These are phyloP conservation scores for Aphidius ervi DNA, from an alignment of 1,140 invertebrate genomes.

Conservation along the genomic window DNA sequence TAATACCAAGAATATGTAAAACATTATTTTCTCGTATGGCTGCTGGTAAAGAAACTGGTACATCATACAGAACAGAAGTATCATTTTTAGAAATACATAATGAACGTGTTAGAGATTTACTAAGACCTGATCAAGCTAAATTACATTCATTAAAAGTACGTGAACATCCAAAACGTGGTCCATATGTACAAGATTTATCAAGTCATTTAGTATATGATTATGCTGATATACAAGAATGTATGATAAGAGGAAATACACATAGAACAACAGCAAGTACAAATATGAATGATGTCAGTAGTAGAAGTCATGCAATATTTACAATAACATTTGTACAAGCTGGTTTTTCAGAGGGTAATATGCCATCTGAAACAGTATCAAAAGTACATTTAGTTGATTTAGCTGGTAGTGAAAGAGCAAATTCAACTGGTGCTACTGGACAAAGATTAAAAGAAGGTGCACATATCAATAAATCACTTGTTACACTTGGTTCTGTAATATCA, in stretches of 20 bases:
- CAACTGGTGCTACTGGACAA: conserved; percentile 81
- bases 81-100: conserved; percentile 92
- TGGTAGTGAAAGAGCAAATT: conserved; percentile 84
- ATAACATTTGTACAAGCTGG: conserved; percentile 86
- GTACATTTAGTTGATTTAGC: conserved; percentile 85
- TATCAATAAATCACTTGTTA: conserved; percentile 90
- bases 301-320: conserved; percentile 95
- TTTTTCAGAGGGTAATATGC: conserved; percentile 74
- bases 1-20: conserved; percentile 84
- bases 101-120: conserved; percentile 82
- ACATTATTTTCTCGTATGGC: conserved; percentile 71
- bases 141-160: conserved; percentile 77
- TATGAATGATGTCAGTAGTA: conserved; percentile 83
- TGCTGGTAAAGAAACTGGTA: conserved; percentile 73
- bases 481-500: conserved; percentile 90
- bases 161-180: conserved; percentile 87
- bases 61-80: conserved; percentile 78
- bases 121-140: conserved; percentile 63
- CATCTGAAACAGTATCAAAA: conserved; percentile 84
- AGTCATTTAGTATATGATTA: conserved; percentile 83
- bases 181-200: conserved; percentile 89
- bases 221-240: conserved; percentile 75
- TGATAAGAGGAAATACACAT: conserved; percentile 72
- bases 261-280: conserved; percentile 79
- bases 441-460: conserved; percentile 85